phyloP scores from a whole-genome alignment of 1,140 invertebrate species.

The Gryon sp. region DNA sequence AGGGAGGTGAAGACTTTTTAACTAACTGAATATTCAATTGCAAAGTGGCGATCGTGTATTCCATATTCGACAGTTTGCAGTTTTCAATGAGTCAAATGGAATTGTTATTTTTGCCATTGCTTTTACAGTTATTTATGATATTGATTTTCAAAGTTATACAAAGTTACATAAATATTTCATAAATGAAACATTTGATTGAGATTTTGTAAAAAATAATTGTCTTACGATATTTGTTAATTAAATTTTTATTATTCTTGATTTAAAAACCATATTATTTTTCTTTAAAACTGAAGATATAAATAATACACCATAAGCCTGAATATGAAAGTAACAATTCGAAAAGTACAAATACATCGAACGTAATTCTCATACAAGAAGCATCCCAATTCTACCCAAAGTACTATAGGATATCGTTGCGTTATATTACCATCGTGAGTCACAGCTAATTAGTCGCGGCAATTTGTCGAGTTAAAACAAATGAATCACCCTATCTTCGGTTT shows the following conservation, averaged over 20 bases:
- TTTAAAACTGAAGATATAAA: too few species aligned
- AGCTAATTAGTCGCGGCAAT: slow-evolving; percentile 76
- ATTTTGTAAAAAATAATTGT: too few species aligned
- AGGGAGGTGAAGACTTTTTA: slow-evolving; percentile 60
- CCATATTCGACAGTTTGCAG: slow-evolving; percentile 20
- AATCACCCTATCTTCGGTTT: slow-evolving; percentile 66
- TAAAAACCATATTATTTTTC: too few species aligned
- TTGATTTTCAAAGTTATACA: not conserved
- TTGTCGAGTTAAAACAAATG: slow-evolving; percentile 76
- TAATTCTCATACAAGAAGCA: slow-evolving; percentile 7
- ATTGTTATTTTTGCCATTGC: slow-evolving; percentile 24
- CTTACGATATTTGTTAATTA: too few species aligned
- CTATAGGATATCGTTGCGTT: slow-evolving; percentile 22
- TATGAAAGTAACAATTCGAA: too few species aligned
- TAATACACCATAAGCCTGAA: too few species aligned
- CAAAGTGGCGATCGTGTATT: slow-evolving; percentile 4
- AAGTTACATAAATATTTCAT: too few species aligned
- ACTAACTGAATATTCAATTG: slow-evolving; percentile 58
- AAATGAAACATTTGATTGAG: too few species aligned
- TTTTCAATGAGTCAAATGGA: not conserved
- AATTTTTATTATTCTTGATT: too few species aligned
- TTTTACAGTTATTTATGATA: too few species aligned
- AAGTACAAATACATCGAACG: too few species aligned
- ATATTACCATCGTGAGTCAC: slow-evolving; percentile 67
- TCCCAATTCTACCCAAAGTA: slow-evolving; percentile 5